Base-by-base conservation (phyloP, 1,140 invertebrate genomes). In the Platorchestia sp. region DNA sequence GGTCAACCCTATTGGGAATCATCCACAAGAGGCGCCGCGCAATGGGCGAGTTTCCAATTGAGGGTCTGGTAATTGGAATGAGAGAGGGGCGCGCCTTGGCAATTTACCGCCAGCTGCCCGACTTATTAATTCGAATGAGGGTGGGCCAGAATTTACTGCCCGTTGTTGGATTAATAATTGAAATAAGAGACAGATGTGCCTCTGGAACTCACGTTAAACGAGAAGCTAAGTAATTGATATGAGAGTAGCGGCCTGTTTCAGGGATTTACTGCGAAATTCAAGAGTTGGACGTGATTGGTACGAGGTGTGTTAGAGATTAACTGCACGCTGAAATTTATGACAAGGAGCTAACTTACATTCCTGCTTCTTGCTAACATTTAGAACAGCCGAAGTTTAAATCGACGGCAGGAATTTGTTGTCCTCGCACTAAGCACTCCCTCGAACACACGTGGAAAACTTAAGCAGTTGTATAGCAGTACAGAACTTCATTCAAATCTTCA, bases 21-120 rank as follows among this genome's bases (percentile, higher is more conserved):
- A 75, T 75, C 59, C 59, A 75, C 59, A 75, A 75, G 59, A 75
- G 59, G 59, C 59, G 59, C 59, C 59, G 7, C 59, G 59, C 59
- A 75, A 75, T 75, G 59, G 59, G 14, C 59, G 59, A 75, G 59
- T 75, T 75, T 75, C 59, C 59, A 75, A 75, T 75, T 75, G 59
- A 75, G 59, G 59, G 59, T 75, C 59, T 75, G 59, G 59, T 75
- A 75, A 75, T 75, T 75, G 59, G 59, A 75, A 75, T 75, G 59
- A 75, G 59, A 75, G 59, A 75, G 59, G 59, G 59, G 59, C 59
- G 59, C 59, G 27, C 59, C 59, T 75, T 27, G 59, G 59, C 14
- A 75, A 75, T 75, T 75, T 75, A 75, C 59, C 36, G 59, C 59
- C 59, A 10, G 36, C 59, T 75, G 59, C 59, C 14, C 14, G 59